These are phyloP conservation scores for Drosophila subsilvestris DNA, from an alignment of 2,888 invertebrate species.

Conservation along the genomic window DNA sequence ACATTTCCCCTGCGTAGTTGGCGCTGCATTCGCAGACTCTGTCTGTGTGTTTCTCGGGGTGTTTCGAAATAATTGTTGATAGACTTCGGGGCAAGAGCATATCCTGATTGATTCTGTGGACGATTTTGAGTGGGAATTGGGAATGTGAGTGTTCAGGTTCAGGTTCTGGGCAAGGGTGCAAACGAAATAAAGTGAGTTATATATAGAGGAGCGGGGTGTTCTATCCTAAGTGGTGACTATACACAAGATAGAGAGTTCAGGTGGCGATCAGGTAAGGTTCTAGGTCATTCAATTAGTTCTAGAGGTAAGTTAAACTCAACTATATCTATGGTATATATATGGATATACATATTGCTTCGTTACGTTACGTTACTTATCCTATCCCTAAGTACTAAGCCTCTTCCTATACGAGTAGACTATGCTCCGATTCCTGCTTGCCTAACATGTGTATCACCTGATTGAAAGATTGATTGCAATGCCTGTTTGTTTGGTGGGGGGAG, in stretches of 20 bases:
- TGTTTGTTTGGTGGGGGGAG: slow-evolving; percentile 8
- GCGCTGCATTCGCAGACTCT: slow-evolving; percentile 60
- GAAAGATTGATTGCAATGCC: slow-evolving; percentile 36
- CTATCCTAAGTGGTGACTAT: slow-evolving; percentile 36
- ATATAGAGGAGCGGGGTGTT: slow-evolving; percentile 7
- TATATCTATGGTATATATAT: slow-evolving; percentile 17
- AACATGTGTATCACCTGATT: slow-evolving; percentile 56
- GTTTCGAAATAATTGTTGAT: slow-evolving; percentile 60
- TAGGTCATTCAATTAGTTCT: slow-evolving; percentile 33
- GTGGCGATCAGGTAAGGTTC: slow-evolving; percentile 30
- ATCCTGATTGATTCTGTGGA: slow-evolving; percentile 44
- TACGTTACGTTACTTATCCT: background rate
- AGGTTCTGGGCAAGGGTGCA: background rate
- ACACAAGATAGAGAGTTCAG: slow-evolving; percentile 12
- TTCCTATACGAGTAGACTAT: slow-evolving; percentile 25
- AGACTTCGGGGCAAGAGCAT: slow-evolving; percentile 47
- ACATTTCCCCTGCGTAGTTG: slow-evolving; percentile 69
- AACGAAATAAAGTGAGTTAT: background rate
- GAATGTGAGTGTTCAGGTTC: slow-evolving; percentile 28
- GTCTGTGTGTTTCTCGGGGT: slow-evolving; percentile 44
- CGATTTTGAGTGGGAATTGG: slow-evolving; percentile 18
- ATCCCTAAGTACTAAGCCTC: slow-evolving; percentile 31
- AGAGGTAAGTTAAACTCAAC: slow-evolving; percentile 36
- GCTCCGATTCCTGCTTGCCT: slow-evolving; percentile 52
- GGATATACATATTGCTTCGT: slow-evolving; percentile 35